These are phyloP conservation scores for Plectropomus leopardus DNA, from an alignment of 2,113 vertebrate genomes.

Conservation along the genomic window DNA sequence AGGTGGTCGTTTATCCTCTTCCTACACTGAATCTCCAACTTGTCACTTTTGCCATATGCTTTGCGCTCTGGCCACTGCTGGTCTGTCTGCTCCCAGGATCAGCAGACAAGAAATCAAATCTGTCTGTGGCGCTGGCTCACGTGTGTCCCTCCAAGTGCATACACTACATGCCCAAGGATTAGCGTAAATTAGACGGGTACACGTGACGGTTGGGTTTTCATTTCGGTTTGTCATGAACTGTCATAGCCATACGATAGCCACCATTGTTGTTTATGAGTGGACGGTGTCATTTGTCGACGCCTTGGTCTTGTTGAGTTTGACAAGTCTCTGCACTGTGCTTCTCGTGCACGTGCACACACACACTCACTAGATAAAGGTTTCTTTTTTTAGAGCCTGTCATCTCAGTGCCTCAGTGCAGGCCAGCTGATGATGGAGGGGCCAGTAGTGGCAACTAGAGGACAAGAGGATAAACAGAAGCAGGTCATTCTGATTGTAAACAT, in stretches of 20 bases:
- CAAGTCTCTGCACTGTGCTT: not conserved
- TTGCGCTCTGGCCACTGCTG: not conserved
- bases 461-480: slow-evolving; percentile 41
- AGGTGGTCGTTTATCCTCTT: slow-evolving; percentile 31
- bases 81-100: slow-evolving; percentile 50
- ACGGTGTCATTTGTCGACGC: not conserved
- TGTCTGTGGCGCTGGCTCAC: slow-evolving; percentile 36
- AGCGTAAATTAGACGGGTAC: slow-evolving; percentile 56
- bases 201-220: slow-evolving; percentile 48
- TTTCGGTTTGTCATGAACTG: slow-evolving; percentile 25
- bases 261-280: not conserved
- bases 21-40: not conserved
- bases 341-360: not conserved
- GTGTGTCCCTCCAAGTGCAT: slow-evolving; percentile 49
- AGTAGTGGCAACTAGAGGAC: slow-evolving; percentile 19
- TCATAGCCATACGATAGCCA: not conserved
- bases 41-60: slow-evolving; percentile 43
- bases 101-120: slow-evolving; percentile 60
- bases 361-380: not conserved
- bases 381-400: slow-evolving; percentile 26
- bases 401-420: slow-evolving; percentile 1
- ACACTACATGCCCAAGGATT: slow-evolving; percentile 58
- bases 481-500: slow-evolving; percentile 54
- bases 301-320: not conserved
- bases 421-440: slow-evolving; percentile 24